phyloP scores from a whole-genome alignment of 2,797 vertebrate species.

The Phoxinus dragarum region DNA sequence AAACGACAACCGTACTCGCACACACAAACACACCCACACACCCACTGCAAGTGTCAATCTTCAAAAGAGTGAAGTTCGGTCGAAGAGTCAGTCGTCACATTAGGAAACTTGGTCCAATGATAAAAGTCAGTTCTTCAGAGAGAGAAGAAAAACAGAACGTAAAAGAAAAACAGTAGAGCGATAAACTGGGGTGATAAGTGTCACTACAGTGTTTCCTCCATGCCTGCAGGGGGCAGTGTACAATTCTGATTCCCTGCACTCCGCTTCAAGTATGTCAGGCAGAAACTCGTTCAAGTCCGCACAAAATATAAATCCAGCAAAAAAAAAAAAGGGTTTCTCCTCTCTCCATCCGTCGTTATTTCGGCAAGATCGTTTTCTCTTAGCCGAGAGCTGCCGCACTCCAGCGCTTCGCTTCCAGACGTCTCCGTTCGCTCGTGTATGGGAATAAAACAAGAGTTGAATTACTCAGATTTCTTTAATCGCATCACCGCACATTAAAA shows the following conservation, averaged over 20 bases:
- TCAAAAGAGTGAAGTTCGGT: neutral
- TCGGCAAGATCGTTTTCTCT: neutral
- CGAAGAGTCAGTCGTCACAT: neutral
- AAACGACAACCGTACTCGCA: neutral
- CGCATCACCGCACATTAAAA: neutral
- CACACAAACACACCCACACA: neutral
- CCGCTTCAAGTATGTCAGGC: conserved; percentile 76
- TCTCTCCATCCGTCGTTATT: neutral
- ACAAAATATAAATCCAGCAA: neutral
- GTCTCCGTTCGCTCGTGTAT: neutral
- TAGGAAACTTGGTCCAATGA: conserved; percentile 34
- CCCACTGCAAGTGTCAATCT: neutral
- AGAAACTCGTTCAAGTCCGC: conserved; percentile 1
- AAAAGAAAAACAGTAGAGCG: conserved; percentile 37
- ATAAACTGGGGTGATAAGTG: conserved; percentile 16
- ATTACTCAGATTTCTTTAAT: conserved; percentile 2
- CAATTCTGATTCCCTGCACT: conserved; percentile 43
- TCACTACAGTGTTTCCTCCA: conserved; percentile 55
- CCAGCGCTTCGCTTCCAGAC: neutral
- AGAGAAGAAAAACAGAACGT: neutral
- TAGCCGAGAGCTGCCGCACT: conserved; percentile 9
- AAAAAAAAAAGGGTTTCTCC: neutral
- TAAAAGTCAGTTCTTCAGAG: conserved; percentile 30
- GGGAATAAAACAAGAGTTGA: conserved; percentile 10
- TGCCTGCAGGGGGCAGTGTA: conserved; percentile 54